Evolutionary conservation across 92 coral and sea anemone species (phyloP).

Genomic region (Actinernus sp.): DNA sequence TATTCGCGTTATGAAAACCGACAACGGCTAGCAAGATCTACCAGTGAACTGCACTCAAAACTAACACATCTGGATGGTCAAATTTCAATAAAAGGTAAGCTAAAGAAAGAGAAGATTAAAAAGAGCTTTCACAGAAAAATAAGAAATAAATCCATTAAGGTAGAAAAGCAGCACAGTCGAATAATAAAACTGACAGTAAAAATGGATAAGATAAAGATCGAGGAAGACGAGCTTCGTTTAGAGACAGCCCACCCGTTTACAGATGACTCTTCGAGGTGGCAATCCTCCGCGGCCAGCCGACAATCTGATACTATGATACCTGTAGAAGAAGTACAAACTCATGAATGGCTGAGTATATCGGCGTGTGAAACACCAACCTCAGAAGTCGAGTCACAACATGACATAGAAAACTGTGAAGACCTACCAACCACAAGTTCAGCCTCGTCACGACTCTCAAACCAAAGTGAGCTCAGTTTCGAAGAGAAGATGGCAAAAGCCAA

Average conservation of each 20-base stretch:
- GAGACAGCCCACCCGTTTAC: conserved; percentile 76
- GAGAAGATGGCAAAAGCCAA: conserved; percentile 80
- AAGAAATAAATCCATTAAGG: conserved; percentile 55
- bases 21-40: conserved; percentile 80
- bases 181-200: conserved; percentile 75
- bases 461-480: conserved; percentile 37
- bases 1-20: conserved; percentile 78
- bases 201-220: conserved; percentile 72
- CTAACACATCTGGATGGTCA: conserved; percentile 66
- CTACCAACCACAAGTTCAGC: too few relatives aligned
- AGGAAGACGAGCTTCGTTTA: conserved; percentile 72
- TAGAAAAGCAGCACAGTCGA: conserved; percentile 80
- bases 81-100: conserved; percentile 59
- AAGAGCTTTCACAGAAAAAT: conserved; percentile 54
- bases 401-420: too few relatives aligned
- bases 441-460: not conserved
- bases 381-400: too few relatives aligned
- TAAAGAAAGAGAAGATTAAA: conserved; percentile 52
- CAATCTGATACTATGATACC: too few relatives aligned
- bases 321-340: too few relatives aligned
- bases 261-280: conserved; percentile 2
- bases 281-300: too few relatives aligned
- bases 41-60: conserved; percentile 79
- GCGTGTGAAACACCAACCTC: too few relatives aligned
- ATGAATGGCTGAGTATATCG: too few relatives aligned